These are phyloP conservation scores for Helicorthomorpha holstii DNA, from an alignment of 1,140 invertebrate genomes.

Conservation along the genomic window DNA sequence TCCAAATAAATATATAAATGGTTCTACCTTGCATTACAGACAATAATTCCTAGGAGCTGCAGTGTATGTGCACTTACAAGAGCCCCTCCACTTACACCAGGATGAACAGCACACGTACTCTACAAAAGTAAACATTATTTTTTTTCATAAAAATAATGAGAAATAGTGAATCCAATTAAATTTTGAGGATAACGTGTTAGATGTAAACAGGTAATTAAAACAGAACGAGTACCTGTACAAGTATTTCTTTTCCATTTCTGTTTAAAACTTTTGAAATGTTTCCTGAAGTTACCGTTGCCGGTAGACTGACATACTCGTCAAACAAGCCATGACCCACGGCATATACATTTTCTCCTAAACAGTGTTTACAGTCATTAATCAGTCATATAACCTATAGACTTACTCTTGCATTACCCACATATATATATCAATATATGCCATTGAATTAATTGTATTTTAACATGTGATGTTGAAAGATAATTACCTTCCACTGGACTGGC, in stretches of 20 bases:
- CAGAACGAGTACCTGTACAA: neutral
- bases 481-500: neutral
- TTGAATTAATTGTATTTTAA: neutral
- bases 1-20: neutral
- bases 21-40: neutral
- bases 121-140: neutral
- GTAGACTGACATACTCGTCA: neutral
- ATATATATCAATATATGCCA: neutral
- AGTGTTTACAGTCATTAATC: neutral
- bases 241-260: neutral
- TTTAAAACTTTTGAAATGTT: neutral
- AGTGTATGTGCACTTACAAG: neutral
- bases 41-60: neutral
- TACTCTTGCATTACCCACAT: neutral
- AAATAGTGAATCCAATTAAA: neutral
- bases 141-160: neutral
- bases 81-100: neutral
- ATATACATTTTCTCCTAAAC: neutral
- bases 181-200: no score
- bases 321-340: neutral
- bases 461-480: neutral
- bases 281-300: neutral
- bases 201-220: neutral
- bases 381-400: no score
- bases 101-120: constrained; percentile 1